Evolutionary conservation across 2,113 vertebrate genomes (phyloP).

Genomic region (Seriola aureovittata): DNA sequence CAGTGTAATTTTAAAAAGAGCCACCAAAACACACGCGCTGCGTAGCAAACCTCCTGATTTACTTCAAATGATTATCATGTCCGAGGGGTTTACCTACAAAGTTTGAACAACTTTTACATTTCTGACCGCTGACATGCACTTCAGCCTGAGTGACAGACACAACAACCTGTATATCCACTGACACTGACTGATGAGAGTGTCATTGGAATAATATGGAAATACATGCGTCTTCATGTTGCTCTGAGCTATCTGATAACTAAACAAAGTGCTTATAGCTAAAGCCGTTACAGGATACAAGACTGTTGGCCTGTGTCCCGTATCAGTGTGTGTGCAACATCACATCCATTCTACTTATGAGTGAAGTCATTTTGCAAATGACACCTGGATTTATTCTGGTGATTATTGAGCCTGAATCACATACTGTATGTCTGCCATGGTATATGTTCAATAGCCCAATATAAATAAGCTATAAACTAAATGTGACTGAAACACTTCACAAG

Average conservation of each 20-base stretch:
- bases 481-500: not conserved
- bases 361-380: not conserved
- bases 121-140: not conserved
- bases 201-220: conserved; percentile 1
- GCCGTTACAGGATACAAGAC: not conserved
- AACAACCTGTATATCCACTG: not conserved
- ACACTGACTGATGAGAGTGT: not conserved
- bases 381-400: not conserved
- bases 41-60: not conserved
- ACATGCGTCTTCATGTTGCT: not conserved
- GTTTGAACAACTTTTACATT: not conserved
- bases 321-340: not conserved
- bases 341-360: not conserved
- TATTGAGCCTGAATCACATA: not conserved
- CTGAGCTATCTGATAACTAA: not conserved
- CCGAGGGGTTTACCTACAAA: not conserved
- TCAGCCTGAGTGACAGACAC: not conserved
- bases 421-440: not conserved
- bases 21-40: not conserved
- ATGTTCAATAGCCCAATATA: not conserved
- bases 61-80: no score
- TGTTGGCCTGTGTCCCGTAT: not conserved
- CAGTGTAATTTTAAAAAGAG: not conserved
- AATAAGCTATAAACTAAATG: no score
- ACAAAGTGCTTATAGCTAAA: not conserved